These are phyloP conservation scores for Hyles lineata DNA, from an alignment of 2,888 invertebrate genomes.

Conservation along the genomic window DNA sequence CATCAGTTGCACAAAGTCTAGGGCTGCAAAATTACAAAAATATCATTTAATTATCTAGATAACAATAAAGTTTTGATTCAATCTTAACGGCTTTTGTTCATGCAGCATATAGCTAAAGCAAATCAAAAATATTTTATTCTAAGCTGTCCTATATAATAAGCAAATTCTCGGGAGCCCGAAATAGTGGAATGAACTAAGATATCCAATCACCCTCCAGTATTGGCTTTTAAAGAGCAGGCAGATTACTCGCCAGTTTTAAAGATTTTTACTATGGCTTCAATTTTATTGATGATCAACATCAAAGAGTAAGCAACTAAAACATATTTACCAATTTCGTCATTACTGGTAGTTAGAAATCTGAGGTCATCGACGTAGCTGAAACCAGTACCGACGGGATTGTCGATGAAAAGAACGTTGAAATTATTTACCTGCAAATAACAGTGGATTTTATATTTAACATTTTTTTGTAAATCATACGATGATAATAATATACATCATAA, in stretches of 20 bases:
- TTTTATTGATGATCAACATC: too few relatives aligned
- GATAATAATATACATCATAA: too few relatives aligned
- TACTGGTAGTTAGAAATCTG: constrained; percentile 63
- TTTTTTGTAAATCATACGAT: too few relatives aligned
- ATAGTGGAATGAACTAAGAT: too few relatives aligned
- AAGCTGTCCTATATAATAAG: too few relatives aligned
- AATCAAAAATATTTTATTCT: too few relatives aligned
- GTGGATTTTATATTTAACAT: background rate
- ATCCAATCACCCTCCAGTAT: too few relatives aligned
- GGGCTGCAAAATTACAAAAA: constrained; percentile 71
- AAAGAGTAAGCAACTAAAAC: background rate
- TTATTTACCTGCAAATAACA: constrained; percentile 84
- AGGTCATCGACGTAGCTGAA: constrained; percentile 90
- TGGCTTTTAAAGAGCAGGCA: too few relatives aligned
- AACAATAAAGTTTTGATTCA: constrained; percentile 4
- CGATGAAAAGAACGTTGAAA: constrained; percentile 94
- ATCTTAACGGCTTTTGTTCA: constrained; percentile 20
- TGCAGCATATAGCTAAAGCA: too few relatives aligned
- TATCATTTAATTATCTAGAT: background rate
- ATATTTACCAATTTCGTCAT: constrained; percentile 72
- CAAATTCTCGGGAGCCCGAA: too few relatives aligned
- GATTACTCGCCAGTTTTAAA: too few relatives aligned
- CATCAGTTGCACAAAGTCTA: constrained; percentile 90
- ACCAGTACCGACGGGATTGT: constrained; percentile 96
- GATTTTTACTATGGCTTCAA: too few relatives aligned